These are phyloP conservation scores for Samia ricini DNA, from an alignment of 1,140 invertebrate species.

Conservation along the genomic window DNA sequence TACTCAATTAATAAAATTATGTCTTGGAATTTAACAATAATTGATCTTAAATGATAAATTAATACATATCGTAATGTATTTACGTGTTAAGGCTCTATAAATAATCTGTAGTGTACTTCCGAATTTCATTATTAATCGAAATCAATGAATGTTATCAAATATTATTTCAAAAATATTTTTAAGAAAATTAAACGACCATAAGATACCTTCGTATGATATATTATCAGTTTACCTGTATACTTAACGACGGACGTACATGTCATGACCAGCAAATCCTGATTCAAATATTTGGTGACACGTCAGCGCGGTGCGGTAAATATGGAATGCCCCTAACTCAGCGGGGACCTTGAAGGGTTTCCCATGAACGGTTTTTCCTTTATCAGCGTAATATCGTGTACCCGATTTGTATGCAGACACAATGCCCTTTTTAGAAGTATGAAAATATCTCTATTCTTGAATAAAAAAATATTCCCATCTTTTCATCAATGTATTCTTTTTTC, in stretches of 20 bases:
- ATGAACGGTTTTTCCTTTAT: constrained; percentile 28
- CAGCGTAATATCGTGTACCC: constrained; percentile 27
- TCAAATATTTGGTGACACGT: constrained; percentile 45
- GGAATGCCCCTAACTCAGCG: constrained; percentile 32
- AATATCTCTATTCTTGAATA: constrained; percentile 1
- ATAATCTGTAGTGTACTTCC: no score
- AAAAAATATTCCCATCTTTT: constrained; percentile 5
- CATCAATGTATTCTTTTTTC: neutral
- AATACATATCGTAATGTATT: no score
- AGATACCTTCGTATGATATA: neutral
- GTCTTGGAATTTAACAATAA: no score
- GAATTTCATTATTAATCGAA: no score
- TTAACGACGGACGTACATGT: neutral
- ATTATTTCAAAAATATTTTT: no score
- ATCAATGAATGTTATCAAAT: no score
- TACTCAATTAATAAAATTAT: no score
- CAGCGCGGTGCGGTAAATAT: constrained; percentile 32
- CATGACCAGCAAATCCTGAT: constrained; percentile 17
- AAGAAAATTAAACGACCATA: no score
- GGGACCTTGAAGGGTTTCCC: constrained; percentile 45
- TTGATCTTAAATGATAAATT: no score
- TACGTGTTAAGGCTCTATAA: no score
- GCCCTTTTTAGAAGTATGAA: constrained; percentile 11
- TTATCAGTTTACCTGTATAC: neutral
- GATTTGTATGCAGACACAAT: constrained; percentile 28